Base-by-base conservation (phyloP, 2,797 vertebrate genomes). In the Sebastes alutus region DNA sequence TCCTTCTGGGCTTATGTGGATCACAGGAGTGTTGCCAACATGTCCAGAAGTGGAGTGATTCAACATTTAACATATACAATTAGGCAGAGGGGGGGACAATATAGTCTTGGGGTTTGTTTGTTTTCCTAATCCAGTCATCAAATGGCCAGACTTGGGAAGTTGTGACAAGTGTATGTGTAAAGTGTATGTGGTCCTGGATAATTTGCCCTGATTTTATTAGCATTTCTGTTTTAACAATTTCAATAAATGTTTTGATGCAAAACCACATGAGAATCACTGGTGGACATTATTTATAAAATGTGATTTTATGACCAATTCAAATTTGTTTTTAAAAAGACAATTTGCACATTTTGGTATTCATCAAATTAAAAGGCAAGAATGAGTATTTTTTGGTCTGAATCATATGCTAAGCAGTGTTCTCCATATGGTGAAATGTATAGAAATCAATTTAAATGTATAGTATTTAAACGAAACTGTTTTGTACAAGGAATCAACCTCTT, bases 1-100 rank as follows among this genome's bases (percentile, higher is more conserved):
- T 87, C 75, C 46, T 70, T 65, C 63, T 70, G 72, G 65, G 61
- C 56, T 80, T 14, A 68, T 60, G 32, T 64, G 64, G 76, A 64
- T 64, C 27, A 49, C 33, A 63, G 29, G 46, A 71, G 77, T 58
- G 32, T 13, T 66, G 13, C 16, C 3, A 52, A 63, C 13, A 66
- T 64, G 35, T 66, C 13, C 22, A 55, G n/a, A 58, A 75, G 49
- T 29, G 23, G 49, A n/a, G 49, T 20, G 59, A 74, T 58, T 72
- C 35, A 62, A 75, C 23, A 42, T 38, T 55, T 25, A 70, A 65
- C 49, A 78, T 52, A 66, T 56, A 30, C 16, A 52, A 59, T 75
- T 54, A 35, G 42, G 6, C 22, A 27, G 42, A 52, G 16, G 27
- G 13, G 13, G 4, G 9, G 11, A 29, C 6, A 20, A 62, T 49